Base-by-base conservation (phyloP, 1,140 invertebrate genomes). In the Papilio polytes region DNA sequence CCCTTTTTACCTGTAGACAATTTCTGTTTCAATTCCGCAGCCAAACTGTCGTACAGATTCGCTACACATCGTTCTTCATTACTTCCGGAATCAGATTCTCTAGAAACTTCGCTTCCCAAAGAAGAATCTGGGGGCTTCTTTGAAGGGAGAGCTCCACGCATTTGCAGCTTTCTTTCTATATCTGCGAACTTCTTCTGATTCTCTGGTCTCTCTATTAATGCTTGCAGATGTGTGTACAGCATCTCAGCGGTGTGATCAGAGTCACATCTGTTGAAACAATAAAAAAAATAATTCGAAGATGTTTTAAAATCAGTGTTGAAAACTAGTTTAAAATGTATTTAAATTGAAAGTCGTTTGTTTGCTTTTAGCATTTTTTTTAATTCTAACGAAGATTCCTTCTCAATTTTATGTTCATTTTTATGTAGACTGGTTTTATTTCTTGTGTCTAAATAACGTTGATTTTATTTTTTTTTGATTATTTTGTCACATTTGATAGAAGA, bases 211-310 rank as follows among this genome's bases (percentile, higher is more conserved):
- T 97, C 97, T 22, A 98, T 97, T 66, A 99, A 94, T 12, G 97
- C 96, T 89, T 98, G 97, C 72, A 99, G 93, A 89, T 99, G 98
- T 3, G 96, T 96, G 80, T 97, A 97, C 80, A 99, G 96, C 82
- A 98, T 96, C 79, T 97, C 96, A 0, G 99, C 99, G 8, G 99
- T 99, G 88, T 98, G 97, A 22, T 98, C 97, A 15, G 98, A 98
- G 92, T 99, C 99, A 93, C 98, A 99, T 94, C 94, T 95, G 90
- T 80, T n/a, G 80, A 88, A 78, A 78, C 7, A 44, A 22, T 20
- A 66, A 26, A 36, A 22, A 48, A 26, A 22, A 36, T 26, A 26
- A 31, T 12, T 15, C n/a, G 9, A 6, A n/a, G n/a, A 78, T 36
- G 56, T 44, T 44, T 78, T 31, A 12, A 63, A 26, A 31, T 10